Conservation (phyloP, 2,888 invertebrate genomes). For the Eubasilissa splendida region DNA sequence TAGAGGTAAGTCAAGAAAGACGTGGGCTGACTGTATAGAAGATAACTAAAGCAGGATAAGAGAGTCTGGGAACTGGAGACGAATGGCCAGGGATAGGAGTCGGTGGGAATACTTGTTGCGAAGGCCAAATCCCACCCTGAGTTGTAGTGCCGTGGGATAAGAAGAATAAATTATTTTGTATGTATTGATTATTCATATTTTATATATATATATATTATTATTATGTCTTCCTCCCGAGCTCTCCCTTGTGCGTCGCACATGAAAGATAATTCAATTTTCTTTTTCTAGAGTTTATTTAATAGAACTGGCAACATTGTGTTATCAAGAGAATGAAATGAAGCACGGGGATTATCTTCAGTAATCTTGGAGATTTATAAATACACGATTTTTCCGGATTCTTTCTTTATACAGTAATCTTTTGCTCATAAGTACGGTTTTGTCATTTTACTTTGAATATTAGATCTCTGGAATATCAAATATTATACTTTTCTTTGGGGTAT, state of each 20-base stretch:
- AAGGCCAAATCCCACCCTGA: too few species aligned
- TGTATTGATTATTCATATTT: too few species aligned
- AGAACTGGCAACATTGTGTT: neutral
- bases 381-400: neutral
- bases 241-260: neutral
- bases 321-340: neutral
- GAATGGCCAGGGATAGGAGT: too few species aligned
- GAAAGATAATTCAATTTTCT: conserved; percentile 10
- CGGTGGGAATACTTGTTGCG: too few species aligned
- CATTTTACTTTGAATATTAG: conserved; percentile 7
- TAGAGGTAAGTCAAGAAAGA: too few species aligned
- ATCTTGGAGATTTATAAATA: neutral
- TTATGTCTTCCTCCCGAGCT: neutral
- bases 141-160: too few species aligned
- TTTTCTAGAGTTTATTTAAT: conserved; percentile 1
- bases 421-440: neutral
- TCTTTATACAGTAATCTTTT: conserved; percentile 6
- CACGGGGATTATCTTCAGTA: too few species aligned
- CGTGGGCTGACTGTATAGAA: too few species aligned
- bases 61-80: too few species aligned
- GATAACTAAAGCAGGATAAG: too few species aligned
- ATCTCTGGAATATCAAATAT: neutral
- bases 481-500: neutral
- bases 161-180: too few species aligned
- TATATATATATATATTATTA: neutral